Evolutionary conservation across 1,140 invertebrate genomes (phyloP).

Genomic region (Phthorimaea operculella): DNA sequence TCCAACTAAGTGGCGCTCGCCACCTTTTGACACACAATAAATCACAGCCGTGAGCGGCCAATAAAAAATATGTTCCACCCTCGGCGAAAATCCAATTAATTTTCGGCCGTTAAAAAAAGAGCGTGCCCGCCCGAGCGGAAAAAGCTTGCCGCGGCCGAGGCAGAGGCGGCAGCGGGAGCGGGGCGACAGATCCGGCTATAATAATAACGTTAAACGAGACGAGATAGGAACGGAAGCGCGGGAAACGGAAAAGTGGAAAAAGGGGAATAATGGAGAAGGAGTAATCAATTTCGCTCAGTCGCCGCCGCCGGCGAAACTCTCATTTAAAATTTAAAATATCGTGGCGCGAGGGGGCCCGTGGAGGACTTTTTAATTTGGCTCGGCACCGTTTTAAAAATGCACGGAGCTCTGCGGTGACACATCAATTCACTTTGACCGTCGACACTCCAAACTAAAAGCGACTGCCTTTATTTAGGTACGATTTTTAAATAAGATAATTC

Average conservation of each 20-base stretch:
- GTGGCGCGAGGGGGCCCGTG: slow-evolving; percentile 43
- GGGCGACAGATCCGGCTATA: slow-evolving; percentile 27
- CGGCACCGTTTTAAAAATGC: slow-evolving; percentile 60
- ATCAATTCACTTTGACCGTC: slow-evolving; percentile 59
- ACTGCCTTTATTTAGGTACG: slow-evolving; percentile 15
- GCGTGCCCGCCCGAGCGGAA: slow-evolving; percentile 44
- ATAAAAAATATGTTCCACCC: slow-evolving; percentile 67
- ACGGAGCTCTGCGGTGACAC: slow-evolving; percentile 58
- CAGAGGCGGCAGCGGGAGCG: slow-evolving; percentile 13
- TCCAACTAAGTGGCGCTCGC: slow-evolving; percentile 59
- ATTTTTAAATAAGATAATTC: slow-evolving; percentile 7
- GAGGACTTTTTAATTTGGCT: slow-evolving; percentile 66
- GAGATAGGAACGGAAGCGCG: slow-evolving; percentile 52
- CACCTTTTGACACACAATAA: slow-evolving; percentile 66
- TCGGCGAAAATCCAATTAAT: slow-evolving; percentile 67
- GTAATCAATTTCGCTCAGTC: slow-evolving; percentile 67
- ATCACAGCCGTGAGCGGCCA: slow-evolving; percentile 60
- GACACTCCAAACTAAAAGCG: slow-evolving; percentile 22
- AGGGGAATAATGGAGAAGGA: slow-evolving; percentile 65
- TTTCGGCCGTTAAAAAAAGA: slow-evolving; percentile 63
- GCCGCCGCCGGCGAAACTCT: slow-evolving; percentile 54
- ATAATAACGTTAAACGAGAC: slow-evolving; percentile 63
- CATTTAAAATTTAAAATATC: slow-evolving; percentile 68
- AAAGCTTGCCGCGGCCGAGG: slow-evolving; percentile 32
- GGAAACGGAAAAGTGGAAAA: slow-evolving; percentile 60